phyloP scores from a whole-genome alignment of 2,797 vertebrate genomes.

The Periparus ater region DNA sequence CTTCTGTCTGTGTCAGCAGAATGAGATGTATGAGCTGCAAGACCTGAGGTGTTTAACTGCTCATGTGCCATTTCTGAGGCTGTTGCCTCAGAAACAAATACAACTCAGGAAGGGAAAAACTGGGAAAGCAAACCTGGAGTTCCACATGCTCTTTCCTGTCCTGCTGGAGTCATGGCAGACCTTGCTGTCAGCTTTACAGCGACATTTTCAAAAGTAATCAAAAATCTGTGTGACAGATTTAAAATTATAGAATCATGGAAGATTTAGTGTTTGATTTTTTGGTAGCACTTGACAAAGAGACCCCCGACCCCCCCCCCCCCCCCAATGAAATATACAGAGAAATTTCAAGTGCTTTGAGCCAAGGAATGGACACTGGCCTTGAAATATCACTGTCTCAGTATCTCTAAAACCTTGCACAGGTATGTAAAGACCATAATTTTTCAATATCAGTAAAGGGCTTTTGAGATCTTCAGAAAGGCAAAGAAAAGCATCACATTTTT shows the following conservation, averaged over 20 bases:
- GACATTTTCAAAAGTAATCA: not conserved
- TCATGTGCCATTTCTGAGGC: not conserved
- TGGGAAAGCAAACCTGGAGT: not conserved
- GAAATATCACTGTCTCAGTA: not conserved
- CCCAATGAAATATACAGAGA: not conserved
- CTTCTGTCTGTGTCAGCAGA: slow-evolving; percentile 21
- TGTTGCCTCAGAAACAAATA: not conserved
- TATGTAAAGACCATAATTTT: not conserved
- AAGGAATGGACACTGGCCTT: not conserved
- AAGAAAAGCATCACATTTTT: not conserved
- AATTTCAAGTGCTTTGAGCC: not conserved
- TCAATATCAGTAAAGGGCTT: not conserved
- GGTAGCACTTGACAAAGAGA: not conserved
- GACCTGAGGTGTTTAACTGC: slow-evolving; percentile 22
- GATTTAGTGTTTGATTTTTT: not conserved
- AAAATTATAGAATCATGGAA: not conserved
- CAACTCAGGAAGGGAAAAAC: not conserved
- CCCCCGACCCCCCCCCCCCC: too few relatives aligned
- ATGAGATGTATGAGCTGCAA: not conserved
- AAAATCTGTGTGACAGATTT: not conserved
- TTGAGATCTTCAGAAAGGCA: not conserved
- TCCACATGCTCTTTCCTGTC: fast-evolving
- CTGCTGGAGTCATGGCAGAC: fast-evolving
- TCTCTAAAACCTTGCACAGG: not conserved
- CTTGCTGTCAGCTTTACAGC: not conserved